These are phyloP conservation scores for fruit fly (Drosophila melanogaster) DNA, from an alignment of 1,140 invertebrate genomes.

Conservation along the genomic window Release_6_plus_ISO1_MT NC_004354.4:5646501-5647000, in stretches of 20 bases:
- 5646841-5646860: constrained; percentile 38
- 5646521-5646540: background rate
- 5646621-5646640: constrained; percentile 53
- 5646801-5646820: background rate
- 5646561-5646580: constrained; percentile 15
- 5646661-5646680: constrained; percentile 29
- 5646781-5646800: background rate
- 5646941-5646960: background rate
- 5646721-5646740: constrained; percentile 19
- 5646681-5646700: constrained; percentile 57
- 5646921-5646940: constrained; percentile 15
- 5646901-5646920: constrained; percentile 2
- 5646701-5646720: constrained; percentile 43
- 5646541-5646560: constrained; percentile 21
- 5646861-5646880: constrained; percentile 43
- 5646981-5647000: constrained; percentile 7
- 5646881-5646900: constrained; percentile 36
- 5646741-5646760: constrained; percentile 34
- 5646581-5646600: background rate
- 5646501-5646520: no score
- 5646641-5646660: constrained; percentile 75
- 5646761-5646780: constrained; percentile 3
- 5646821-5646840: background rate
- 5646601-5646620: constrained; percentile 9
- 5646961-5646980: background rate